Evolutionary conservation across 2,888 invertebrate species (phyloP), one percentile per base, ranked within the genome.

Genomic region (Dyspetes luteomarginatus): DNA sequence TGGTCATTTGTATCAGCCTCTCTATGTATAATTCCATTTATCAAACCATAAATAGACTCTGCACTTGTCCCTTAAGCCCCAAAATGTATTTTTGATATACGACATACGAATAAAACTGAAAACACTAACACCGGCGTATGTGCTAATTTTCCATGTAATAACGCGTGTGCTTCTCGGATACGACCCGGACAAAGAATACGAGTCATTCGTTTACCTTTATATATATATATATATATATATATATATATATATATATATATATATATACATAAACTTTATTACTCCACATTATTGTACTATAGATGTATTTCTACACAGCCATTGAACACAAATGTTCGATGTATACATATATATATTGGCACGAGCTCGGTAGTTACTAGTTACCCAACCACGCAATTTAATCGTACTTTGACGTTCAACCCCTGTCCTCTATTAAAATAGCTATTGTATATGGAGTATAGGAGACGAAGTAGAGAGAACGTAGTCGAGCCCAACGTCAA

Each of bases 361-460:
- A n/a, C n/a, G n/a, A n/a, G n/a, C n/a, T n/a, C n/a, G n/a, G n/a
- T n/a, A n/a, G n/a, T n/a, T n/a, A n/a, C n/a, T n/a, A n/a, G n/a
- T 36, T 58, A 41, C 67, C 52, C 26, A 9, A 28, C 60, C 15
- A 30, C 24, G 36, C 74, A 62, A 67, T 79, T 74, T 74, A 60
- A 74, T 79, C 74, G 62, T 56, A 68, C 74, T 79, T 79, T 68
- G 74, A 69, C 73, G 64, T 79, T 79, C 74, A 69, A 75, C 56
- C 64, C 56, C 41, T 45, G 74, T 75, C n/a, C n/a, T 41, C 64
- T 69, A 52, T 64, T 73, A 56, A 36, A 26, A 56, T 26, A 68
- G 56, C 48, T 56, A 52, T 73, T 62, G 55, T 65, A 19, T 43
- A 55, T n/a, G 24, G 22, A 15, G 28, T n/a, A 45, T 41, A 67